phyloP scores from a whole-genome alignment of 1,140 invertebrate genomes.

The Drosophila melanogaster region DNA sequence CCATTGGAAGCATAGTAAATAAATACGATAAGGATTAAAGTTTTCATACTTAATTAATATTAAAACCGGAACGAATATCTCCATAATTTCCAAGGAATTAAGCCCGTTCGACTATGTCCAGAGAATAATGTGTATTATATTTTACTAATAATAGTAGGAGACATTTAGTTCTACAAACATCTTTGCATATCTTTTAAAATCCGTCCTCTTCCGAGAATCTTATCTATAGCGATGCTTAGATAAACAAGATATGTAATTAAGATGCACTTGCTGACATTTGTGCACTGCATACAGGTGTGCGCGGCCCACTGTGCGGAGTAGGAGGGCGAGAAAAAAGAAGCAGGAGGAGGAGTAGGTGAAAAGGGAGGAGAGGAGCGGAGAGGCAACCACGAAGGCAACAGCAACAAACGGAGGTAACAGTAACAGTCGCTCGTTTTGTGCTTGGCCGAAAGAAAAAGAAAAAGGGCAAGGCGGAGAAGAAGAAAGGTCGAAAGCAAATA shows the following conservation, averaged over 20 bases:
- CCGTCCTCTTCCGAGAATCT: constrained; percentile 15
- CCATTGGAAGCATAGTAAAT: too few species aligned
- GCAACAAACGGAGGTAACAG: constrained; percentile 55
- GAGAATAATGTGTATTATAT: not conserved
- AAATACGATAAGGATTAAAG: too few species aligned
- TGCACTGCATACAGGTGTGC: constrained; percentile 28
- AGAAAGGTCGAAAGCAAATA: constrained; percentile 79
- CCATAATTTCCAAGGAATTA: too few species aligned
- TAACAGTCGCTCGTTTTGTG: constrained; percentile 63
- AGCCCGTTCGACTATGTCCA: too few species aligned
- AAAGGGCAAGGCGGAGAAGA: constrained; percentile 68
- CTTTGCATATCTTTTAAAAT: not conserved
- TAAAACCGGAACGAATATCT: too few species aligned
- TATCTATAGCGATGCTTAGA: constrained; percentile 8
- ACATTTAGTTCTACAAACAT: not conserved
- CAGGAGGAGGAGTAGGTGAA: not conserved
- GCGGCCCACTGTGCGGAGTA: constrained; percentile 33
- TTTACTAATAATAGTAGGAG: not conserved
- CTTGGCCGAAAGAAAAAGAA: constrained; percentile 67
- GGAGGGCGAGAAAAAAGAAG: not conserved
- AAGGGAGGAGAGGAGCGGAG: not conserved
- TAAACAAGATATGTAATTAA: constrained; percentile 28
- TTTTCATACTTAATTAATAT: too few species aligned
- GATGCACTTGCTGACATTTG: constrained; percentile 16
- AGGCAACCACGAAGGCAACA: constrained; percentile 12